Conservation (phyloP, 2,113 vertebrate species). For the Paedocypris sp. region DNA sequence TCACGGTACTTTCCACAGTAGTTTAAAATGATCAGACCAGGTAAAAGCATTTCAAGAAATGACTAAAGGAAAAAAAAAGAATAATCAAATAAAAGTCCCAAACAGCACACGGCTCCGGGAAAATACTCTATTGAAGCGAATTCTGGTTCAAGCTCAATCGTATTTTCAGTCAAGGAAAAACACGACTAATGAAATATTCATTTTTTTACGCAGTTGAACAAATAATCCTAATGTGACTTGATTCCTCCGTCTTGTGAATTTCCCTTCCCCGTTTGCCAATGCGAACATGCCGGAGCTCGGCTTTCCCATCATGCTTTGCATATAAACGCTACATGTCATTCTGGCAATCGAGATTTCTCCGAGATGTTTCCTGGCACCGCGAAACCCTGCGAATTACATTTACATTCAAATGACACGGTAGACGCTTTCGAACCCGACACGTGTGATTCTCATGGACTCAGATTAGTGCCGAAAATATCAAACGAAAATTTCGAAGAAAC, state of each 20-base stretch:
- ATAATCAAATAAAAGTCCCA: background rate
- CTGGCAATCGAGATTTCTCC: background rate
- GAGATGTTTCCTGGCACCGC: background rate
- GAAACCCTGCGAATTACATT: background rate
- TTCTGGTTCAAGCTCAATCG: background rate
- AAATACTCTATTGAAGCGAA: background rate
- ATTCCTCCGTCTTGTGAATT: background rate
- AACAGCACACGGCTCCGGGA: background rate
- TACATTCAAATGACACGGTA: background rate
- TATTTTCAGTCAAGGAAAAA: background rate
- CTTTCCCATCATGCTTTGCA: background rate
- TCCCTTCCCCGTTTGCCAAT: background rate
- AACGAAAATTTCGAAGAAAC: no score
- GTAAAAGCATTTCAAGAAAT: no score
- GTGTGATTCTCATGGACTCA: no score
- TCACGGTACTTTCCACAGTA: no score
- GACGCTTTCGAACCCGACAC: background rate
- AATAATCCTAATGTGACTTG: background rate
- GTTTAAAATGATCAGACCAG: no score
- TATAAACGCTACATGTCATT: background rate
- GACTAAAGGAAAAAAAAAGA: no score
- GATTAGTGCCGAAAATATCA: no score
- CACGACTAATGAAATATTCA: background rate
- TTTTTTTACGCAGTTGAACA: background rate
- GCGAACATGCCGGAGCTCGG: background rate